Percentiles rank a stretch among this genome's conserved stretches.
Conservation (phyloP, 2,113 vertebrate species). For the Brienomyrus brachyistius region DNA sequence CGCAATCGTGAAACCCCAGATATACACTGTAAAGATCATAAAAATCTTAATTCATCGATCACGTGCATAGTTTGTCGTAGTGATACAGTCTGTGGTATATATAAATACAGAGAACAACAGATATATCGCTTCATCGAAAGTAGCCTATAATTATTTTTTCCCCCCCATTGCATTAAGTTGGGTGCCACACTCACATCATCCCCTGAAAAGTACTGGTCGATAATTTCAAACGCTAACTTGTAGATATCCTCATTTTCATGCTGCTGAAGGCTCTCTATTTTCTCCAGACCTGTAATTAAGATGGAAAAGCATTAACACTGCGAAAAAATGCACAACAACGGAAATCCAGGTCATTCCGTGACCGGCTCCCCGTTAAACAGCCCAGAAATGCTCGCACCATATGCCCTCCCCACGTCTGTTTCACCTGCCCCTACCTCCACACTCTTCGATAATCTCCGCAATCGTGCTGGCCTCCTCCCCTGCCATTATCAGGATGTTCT, state of each 20-base stretch:
- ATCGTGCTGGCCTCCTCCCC: slow-evolving; percentile 95
- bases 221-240: slow-evolving; percentile 99
- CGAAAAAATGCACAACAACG: not conserved
- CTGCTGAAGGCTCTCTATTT: slow-evolving; percentile 94
- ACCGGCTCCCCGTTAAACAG: not conserved
- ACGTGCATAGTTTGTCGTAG: not conserved
- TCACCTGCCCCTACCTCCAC: slow-evolving; percentile 74
- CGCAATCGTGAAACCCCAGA: too few relatives aligned
- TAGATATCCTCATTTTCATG: slow-evolving; percentile 99
- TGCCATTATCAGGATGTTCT: slow-evolving; percentile 98
- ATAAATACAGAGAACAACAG: not conserved
- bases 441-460: slow-evolving; percentile 97
- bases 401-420: not conserved
- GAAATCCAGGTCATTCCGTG: not conserved
- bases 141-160: not conserved
- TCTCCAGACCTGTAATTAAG: slow-evolving; percentile 78
- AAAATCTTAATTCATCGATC: not conserved
- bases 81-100: not conserved
- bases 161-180: not conserved
- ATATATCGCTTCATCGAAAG: not conserved
- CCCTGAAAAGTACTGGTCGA: slow-evolving; percentile 99
- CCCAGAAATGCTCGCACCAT: not conserved
- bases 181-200: slow-evolving; percentile 78
- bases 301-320: not conserved
- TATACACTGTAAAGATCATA: not conserved